phyloP scores from a whole-genome alignment of 2,888 invertebrate species.

The Amphimallon solstitiale region DNA sequence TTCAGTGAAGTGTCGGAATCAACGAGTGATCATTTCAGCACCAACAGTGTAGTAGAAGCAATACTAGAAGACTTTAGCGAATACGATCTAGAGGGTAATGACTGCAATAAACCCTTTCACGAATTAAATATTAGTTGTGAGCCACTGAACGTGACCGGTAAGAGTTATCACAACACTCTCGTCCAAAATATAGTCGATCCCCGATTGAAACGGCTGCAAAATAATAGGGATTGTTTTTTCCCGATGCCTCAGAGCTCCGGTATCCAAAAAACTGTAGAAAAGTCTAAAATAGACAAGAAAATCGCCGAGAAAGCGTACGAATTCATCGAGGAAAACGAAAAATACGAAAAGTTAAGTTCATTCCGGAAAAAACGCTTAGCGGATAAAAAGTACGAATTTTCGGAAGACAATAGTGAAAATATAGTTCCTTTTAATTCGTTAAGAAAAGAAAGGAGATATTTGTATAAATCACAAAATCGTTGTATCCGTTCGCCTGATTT shows the following conservation, averaged over 20 bases:
- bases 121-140: constrained; percentile 64
- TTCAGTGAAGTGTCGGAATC: constrained; percentile 61
- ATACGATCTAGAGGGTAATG: constrained; percentile 61
- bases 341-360: constrained; percentile 86
- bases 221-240: constrained; percentile 58
- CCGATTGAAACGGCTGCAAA: constrained; percentile 59
- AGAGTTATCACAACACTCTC: constrained; percentile 62
- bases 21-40: constrained; percentile 57
- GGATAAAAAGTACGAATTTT: constrained; percentile 92
- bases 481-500: constrained; percentile 60
- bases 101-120: constrained; percentile 63
- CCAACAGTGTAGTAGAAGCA: constrained; percentile 60
- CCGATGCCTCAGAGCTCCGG: constrained; percentile 58
- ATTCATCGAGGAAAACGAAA: constrained; percentile 85
- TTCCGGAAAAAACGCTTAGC: constrained; percentile 86
- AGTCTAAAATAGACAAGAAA: constrained; percentile 63
- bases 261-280: constrained; percentile 50
- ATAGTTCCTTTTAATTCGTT: constrained; percentile 74
- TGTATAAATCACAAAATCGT: constrained; percentile 55
- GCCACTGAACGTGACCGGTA: constrained; percentile 62
- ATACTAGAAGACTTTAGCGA: constrained; percentile 63
- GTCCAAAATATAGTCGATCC: constrained; percentile 62
- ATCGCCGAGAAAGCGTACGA: constrained; percentile 82
- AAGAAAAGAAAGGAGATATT: constrained; percentile 61
- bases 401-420: constrained; percentile 77